Conservation (phyloP, 2,888 invertebrate species). For the Dexiosoma caninum region DNA sequence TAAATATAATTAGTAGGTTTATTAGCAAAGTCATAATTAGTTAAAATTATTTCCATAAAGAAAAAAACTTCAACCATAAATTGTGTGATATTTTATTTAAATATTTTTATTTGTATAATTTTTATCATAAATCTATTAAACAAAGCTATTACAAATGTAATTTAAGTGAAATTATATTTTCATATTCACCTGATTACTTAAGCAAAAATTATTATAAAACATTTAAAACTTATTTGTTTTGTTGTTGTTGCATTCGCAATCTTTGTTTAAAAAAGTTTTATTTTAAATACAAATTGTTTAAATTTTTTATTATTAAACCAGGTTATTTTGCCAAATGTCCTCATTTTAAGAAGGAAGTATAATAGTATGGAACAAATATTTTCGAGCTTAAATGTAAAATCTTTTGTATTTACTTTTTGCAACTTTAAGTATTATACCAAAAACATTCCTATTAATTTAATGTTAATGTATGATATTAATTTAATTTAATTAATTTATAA, state of each 20-base stretch:
- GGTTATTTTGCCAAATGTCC: constrained; percentile 28
- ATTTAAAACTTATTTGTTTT: constrained; percentile 7
- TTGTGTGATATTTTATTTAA: constrained; percentile 49
- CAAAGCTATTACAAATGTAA: constrained; percentile 10
- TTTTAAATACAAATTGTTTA: not conserved
- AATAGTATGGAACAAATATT: constrained; percentile 8
- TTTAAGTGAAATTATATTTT: constrained; percentile 15
- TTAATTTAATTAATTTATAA: constrained; percentile 35
- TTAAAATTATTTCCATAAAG: constrained; percentile 15
- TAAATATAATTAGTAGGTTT: constrained; percentile 33
- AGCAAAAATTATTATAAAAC: not conserved
- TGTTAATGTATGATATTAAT: constrained; percentile 10
- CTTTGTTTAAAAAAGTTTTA: not conserved
- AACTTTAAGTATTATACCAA: constrained; percentile 45
- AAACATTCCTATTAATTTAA: constrained; percentile 52
- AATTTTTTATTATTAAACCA: not conserved
- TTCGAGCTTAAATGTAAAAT: not conserved
- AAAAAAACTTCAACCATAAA: constrained; percentile 19
- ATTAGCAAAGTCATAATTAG: constrained; percentile 28
- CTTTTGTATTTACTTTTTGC: constrained; percentile 23
- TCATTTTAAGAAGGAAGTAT: not conserved
- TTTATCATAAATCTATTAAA: constrained; percentile 1
- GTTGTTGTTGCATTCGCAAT: not conserved
- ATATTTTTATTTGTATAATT: constrained; percentile 18
- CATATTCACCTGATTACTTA: constrained; percentile 29